phyloP scores from a whole-genome alignment of 2,113 vertebrate species.

The Dermatemys mawii region DNA sequence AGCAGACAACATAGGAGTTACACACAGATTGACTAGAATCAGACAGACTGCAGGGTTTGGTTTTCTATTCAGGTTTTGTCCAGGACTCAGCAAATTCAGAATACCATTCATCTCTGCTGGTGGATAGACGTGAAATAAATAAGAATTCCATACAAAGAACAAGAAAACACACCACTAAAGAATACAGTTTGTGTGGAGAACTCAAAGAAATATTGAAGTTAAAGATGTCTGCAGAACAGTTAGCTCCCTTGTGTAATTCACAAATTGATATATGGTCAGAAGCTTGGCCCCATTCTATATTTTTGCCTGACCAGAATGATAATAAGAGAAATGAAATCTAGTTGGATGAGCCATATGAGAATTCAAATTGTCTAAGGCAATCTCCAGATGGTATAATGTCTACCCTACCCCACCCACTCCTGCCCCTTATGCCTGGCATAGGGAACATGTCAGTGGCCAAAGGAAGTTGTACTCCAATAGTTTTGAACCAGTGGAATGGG shows the following conservation, averaged over 20 bases:
- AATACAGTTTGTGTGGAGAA: neutral
- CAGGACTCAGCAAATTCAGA: neutral
- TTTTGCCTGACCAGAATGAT: neutral
- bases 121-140: neutral
- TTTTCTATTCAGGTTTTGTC: neutral
- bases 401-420: neutral
- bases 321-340: neutral
- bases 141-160: neutral
- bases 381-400: neutral
- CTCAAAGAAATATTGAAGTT: neutral
- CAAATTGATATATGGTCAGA: neutral
- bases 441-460: neutral
- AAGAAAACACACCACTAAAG: neutral
- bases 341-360: neutral
- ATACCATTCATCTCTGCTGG: neutral
- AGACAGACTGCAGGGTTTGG: neutral
- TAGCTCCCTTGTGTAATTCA: neutral
- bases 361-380: neutral
- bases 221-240: neutral
- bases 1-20: neutral
- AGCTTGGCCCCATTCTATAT: neutral
- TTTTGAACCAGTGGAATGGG: neutral
- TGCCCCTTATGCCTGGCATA: neutral
- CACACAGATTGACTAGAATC: neutral
- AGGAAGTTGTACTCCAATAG: neutral